Conservation (phyloP, 2,888 invertebrate genomes). For the Harpalus rufipes region DNA sequence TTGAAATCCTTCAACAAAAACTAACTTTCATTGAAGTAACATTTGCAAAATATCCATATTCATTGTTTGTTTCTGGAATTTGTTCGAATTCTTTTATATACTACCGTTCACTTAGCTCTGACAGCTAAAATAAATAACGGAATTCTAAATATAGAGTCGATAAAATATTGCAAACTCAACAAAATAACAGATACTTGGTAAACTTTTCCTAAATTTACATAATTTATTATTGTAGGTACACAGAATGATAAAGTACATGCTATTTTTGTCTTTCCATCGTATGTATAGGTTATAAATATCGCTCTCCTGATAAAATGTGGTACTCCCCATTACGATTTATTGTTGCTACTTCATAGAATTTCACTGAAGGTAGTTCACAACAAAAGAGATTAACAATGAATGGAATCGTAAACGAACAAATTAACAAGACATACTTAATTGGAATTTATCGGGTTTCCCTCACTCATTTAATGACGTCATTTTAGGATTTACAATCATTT, state of each 20-base stretch:
- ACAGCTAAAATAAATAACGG: conserved; percentile 18
- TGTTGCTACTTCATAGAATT: neutral
- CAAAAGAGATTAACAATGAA: conserved; percentile 6
- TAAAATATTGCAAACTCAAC: neutral
- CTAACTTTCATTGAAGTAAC: neutral
- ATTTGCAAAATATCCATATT: conserved; percentile 2
- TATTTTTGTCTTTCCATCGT: too few relatives aligned
- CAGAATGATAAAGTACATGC: too few relatives aligned
- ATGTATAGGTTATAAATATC: neutral
- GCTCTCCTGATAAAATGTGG: neutral
- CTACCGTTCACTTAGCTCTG: neutral
- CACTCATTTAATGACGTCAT: conserved; percentile 12
- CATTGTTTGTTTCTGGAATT: neutral
- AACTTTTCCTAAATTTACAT: neutral
- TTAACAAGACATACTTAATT: conserved; percentile 37
- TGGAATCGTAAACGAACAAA: conserved; percentile 36
- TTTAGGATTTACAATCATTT: neutral
- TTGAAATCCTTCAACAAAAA: neutral
- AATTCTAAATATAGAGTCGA: neutral
- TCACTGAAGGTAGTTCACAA: conserved; percentile 10
- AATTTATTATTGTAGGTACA: too few relatives aligned
- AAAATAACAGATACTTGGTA: conserved; percentile 3
- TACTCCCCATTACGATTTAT: neutral
- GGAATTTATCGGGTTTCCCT: conserved; percentile 22
- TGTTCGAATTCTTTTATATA: neutral